Conservation (phyloP, 1,140 invertebrate genomes). For the Brachionus koreanus region DNA sequence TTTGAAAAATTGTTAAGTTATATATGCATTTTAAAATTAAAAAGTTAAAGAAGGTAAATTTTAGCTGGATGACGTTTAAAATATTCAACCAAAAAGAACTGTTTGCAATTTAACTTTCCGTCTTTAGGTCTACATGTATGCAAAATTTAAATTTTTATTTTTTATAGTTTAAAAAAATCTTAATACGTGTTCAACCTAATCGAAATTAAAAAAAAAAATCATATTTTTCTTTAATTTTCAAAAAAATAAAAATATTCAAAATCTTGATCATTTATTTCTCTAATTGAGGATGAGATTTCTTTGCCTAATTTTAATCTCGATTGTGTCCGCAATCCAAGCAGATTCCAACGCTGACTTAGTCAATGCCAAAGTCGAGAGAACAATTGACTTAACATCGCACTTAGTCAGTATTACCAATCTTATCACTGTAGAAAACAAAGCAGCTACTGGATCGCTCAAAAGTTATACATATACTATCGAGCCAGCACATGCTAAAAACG, state of each 20-base stretch:
- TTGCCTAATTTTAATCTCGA: background rate
- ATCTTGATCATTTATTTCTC: background rate
- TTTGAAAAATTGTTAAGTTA: too few species aligned
- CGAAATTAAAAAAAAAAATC: background rate
- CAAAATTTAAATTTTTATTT: constrained; percentile 15
- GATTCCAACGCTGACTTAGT: constrained; percentile 39
- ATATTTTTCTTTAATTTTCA: background rate
- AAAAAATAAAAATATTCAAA: background rate
- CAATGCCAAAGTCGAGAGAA: constrained; percentile 37
- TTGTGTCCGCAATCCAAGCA: background rate
- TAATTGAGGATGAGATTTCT: background rate
- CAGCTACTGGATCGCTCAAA: background rate
- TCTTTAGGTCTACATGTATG: background rate
- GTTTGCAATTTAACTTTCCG: background rate
- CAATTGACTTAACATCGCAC: constrained; percentile 28
- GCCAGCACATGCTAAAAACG: constrained; percentile 34
- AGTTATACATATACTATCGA: constrained; percentile 27
- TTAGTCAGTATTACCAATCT: background rate
- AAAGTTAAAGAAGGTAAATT: background rate
- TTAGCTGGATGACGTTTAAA: background rate
- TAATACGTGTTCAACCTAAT: constrained; percentile 40
- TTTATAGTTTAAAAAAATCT: constrained; percentile 1
- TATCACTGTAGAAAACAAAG: constrained; percentile 41
- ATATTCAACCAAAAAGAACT: background rate
- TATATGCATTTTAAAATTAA: background rate